Conservation (phyloP, 2,113 vertebrate species). For the Microtus montanus region DNA sequence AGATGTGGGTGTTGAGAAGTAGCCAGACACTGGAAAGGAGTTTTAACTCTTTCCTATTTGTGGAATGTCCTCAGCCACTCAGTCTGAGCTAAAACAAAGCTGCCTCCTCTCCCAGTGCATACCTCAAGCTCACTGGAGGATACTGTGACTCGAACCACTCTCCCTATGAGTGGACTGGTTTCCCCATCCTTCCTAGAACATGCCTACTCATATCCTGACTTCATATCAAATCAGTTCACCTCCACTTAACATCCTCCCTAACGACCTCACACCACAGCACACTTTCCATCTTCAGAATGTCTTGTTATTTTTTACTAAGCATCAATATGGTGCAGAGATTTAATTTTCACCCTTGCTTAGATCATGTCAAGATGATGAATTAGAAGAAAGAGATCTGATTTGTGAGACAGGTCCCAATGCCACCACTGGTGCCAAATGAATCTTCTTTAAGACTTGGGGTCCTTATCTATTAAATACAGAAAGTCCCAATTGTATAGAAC, state of each 20-base stretch:
- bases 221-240: neutral
- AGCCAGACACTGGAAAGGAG: neutral
- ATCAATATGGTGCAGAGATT: neutral
- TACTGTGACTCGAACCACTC: neutral
- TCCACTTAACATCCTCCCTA: neutral
- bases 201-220: neutral
- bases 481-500: neutral
- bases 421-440: neutral
- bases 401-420: neutral
- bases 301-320: neutral
- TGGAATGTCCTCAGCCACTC: neutral
- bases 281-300: neutral
- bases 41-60: neutral
- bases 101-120: neutral
- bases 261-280: neutral
- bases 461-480: conserved; percentile 36
- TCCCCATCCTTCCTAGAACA: neutral
- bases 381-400: conserved; percentile 28
- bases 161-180: no score
- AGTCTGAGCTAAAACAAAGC: neutral
- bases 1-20: neutral
- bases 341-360: conserved; percentile 19
- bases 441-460: neutral
- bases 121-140: neutral
- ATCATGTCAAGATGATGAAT: conserved; percentile 1